Percentiles rank a stretch among this genome's conserved stretches.
These are phyloP conservation scores for Elgaria multicarinata DNA, from an alignment of 2,113 vertebrate genomes.

Conservation along the genomic window DNA sequence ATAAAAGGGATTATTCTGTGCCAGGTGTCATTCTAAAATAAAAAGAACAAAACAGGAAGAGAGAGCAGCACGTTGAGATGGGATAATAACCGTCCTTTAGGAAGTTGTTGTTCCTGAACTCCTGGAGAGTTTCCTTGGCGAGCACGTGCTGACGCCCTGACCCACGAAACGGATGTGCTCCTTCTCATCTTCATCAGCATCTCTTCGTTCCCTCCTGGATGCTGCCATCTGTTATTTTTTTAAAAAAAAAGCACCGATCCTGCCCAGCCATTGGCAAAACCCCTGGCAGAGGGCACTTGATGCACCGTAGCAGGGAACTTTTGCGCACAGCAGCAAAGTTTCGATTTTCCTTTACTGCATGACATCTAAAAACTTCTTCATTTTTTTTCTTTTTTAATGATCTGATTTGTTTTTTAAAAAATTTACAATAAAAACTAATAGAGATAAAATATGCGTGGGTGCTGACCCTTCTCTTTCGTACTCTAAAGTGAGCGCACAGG, in stretches of 20 bases:
- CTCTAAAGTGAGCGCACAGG: too few species aligned
- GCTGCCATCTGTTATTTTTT: not conserved
- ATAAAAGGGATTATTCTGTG: not conserved
- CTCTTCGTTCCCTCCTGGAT: not conserved
- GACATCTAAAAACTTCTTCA: too few species aligned
- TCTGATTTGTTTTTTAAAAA: too few species aligned
- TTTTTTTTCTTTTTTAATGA: too few species aligned
- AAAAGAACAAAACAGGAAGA: not conserved
- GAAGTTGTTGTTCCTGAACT: not conserved
- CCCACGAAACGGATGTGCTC: not conserved
- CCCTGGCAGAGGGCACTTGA: not conserved
- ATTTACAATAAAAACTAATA: too few species aligned
- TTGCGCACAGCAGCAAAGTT: not conserved
- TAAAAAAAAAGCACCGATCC: too few species aligned
- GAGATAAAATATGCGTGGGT: too few species aligned
- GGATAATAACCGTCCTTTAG: not conserved
- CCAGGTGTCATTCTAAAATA: not conserved
- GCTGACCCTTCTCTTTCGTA: too few species aligned
- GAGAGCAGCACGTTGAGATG: not conserved
- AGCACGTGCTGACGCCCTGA: not conserved
- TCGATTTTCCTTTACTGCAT: not conserved
- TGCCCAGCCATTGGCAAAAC: not conserved
- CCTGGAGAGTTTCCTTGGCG: conserved; percentile 2
- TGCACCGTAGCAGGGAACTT: not conserved
- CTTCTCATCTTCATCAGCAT: not conserved